A percentile compares a stretch with the other conserved stretches of the same genome.
These are phyloP conservation scores for Micromys minutus DNA, from an alignment of 2,113 vertebrate species.

Conservation along the genomic window DNA sequence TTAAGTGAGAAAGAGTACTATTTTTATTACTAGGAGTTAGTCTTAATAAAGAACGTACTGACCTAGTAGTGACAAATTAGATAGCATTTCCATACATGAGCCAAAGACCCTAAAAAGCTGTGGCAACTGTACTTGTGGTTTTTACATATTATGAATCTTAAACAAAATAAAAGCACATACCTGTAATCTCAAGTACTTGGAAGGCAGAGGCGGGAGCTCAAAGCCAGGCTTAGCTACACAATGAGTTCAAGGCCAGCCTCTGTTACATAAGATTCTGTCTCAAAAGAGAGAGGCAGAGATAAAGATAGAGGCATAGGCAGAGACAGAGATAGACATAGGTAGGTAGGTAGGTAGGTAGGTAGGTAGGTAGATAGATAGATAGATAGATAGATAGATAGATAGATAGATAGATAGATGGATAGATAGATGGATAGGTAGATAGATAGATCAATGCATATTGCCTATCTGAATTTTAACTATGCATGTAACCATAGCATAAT, in stretches of 20 bases:
- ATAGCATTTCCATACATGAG: not conserved
- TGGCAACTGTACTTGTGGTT: not conserved
- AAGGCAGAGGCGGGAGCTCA: not conserved
- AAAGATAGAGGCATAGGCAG: not conserved
- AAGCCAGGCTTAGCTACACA: not conserved
- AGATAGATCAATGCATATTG: not conserved
- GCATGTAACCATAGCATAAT: not conserved
- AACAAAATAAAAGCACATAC: not conserved
- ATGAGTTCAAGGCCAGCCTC: not conserved
- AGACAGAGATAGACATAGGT: no score
- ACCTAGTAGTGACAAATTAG: not conserved
- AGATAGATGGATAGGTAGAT: not conserved
- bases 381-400: no score
- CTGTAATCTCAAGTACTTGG: not conserved
- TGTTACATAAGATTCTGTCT: not conserved
- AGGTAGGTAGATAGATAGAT: no score
- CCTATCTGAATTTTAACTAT: not conserved
- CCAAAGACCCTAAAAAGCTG: not conserved
- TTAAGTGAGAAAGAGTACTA: not conserved
- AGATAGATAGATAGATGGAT: no score
- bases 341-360: no score
- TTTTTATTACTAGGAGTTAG: slow-evolving; percentile 14
- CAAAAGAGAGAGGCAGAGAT: no score
- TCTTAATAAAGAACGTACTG: not conserved
- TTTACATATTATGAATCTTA: not conserved